Evolutionary conservation across 37 sponge, comb jelly and placozoan species (phyloP), one percentile per base, ranked within the genome.

Genomic region (Beroe forskalii): DNA sequence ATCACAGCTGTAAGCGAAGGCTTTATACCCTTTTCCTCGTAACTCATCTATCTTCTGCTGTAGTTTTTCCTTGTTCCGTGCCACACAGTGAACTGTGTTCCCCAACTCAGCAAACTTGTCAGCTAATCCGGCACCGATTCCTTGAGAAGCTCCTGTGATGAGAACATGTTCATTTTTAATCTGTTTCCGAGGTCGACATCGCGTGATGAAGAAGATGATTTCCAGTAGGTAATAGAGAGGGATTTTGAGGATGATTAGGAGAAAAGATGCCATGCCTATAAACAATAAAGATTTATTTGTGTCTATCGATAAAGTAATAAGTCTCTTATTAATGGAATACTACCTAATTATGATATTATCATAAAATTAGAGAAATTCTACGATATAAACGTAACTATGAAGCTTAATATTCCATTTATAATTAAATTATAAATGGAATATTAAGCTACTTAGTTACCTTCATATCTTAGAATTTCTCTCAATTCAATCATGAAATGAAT

Each of bases 61-160:
- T 8, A 64, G 31, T 27, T 28, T 64, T 6, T 8, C 66, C 17
- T 4, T 64, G 66, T 64, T 64, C 4, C 25, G 30, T 22, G 25
- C 66, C 4, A 64, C 66, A 64, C 66, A 64, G 66, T 64, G 66
- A 64, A 64, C 66, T 64, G 66, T 64, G 66, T 64, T 64, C 4
- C 66, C 66, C 66, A 64, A 22, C 30, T 22, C 25, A 64, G 31
- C 66, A 27, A 64, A 20, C 25, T 64, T 8, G 4, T 27, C 30
- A n/a, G 66, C 66, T 6, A 64, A 64, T 64, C 4, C 66, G 17
- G 66, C 66, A 28, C 66, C 66, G 66, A 64, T 64, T 64, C 66
- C 66, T 23, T 64, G 66, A 3, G 66, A 22, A n/a, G 66, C 66
- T 28, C 66, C 66, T 27, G 66, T 64, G 66, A 64, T 64, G 3